Conservation (phyloP, 2,113 vertebrate genomes). For the zebrafish (Danio rerio) region GRCz12tu NC_133183.1:6461001-6461500, state of each 20-base stretch:
- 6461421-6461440: too few relatives aligned
- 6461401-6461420: too few relatives aligned
- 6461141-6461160: conserved; percentile 55
- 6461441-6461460: too few relatives aligned
- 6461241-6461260: not conserved
- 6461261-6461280: not conserved
- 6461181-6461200: not conserved
- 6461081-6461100: conserved; percentile 48
- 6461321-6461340: too few relatives aligned
- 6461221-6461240: not conserved
- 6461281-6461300: too few relatives aligned
- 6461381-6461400: too few relatives aligned
- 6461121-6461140: conserved; percentile 55
- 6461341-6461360: too few relatives aligned
- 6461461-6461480: too few relatives aligned
- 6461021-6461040: conserved; percentile 35
- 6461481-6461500: too few relatives aligned
- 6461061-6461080: conserved; percentile 39
- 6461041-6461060: conserved; percentile 24
- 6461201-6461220: not conserved
- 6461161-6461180: not conserved
- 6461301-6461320: not conserved
- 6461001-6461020: conserved; percentile 5
- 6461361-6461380: too few relatives aligned
- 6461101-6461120: conserved; percentile 35